Base-by-base conservation (phyloP, 2,888 invertebrate genomes). In the Plebejus anna region DNA sequence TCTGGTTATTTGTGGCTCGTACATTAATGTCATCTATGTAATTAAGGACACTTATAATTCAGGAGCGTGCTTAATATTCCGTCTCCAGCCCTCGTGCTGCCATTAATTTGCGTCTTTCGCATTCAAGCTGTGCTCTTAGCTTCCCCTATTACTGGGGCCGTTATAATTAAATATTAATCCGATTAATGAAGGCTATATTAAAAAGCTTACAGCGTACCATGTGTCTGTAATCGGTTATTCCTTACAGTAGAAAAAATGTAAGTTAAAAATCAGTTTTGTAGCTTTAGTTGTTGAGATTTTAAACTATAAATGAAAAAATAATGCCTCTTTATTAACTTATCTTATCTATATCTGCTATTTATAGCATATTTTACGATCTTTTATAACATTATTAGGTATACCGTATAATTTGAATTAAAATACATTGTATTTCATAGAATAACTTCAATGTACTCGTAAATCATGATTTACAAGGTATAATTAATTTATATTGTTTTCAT, bases 151-250 rank as follows among this genome's bases (percentile, higher is more conserved):
- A 87, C 55, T 84, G 81, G 84, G 84, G 86, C 88, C 86, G 89
- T 92, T 90, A 91, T 91, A 91, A 92, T 92, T 92, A 91, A 92
- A 91, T 90, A 90, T 90, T 90, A 90, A 92, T 90, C 88, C 86
- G 78, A 82, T 83, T 84, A 82, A 38, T 57, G 71, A 3, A 57
- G 47, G 28, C 36, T 61, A 73, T 76, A 78, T 75, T 77, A 76
- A 77, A 79, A 79, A 71, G 47, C 42, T n/a, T 16, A 70, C 11
- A 5, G 1, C 16, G 22, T 47, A 42, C 22, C 47, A 22, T 72
- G 42, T 47, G 42, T 72, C 22, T 47, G 13, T 61, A 61, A 61
- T 61, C 9, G 2, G 61, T 61, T 4, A 11, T 11, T 61, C 9
- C 28, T 28, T 3, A n/a, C 9, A 59, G 7, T 1, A 11, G 6